Conservation (phyloP, 92 coral and sea anemone genomes). For the Parazoanthus swiftii region DNA sequence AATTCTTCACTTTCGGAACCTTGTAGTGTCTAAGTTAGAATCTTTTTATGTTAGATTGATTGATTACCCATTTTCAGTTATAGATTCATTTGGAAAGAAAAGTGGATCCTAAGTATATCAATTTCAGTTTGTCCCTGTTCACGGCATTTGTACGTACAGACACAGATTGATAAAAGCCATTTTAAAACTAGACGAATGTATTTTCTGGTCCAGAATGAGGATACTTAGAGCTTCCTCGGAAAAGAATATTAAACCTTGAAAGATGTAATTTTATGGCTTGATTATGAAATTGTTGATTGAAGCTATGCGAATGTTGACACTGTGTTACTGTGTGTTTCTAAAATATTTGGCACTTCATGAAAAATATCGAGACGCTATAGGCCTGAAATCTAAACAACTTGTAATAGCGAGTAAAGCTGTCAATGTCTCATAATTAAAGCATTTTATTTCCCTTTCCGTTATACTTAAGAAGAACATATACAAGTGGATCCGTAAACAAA, state of each 20-base stretch:
- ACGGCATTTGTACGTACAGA: neutral
- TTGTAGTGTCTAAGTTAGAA: neutral
- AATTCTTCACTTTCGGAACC: neutral
- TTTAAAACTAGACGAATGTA: neutral
- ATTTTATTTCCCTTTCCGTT: neutral
- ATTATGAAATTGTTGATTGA: neutral
- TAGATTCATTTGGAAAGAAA: neutral
- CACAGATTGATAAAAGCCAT: neutral
- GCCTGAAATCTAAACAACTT: constrained; percentile 14
- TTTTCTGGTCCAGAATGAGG: neutral
- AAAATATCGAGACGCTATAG: neutral
- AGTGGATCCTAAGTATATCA: neutral
- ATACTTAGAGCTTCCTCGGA: too few relatives aligned
- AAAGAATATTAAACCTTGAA: too few relatives aligned
- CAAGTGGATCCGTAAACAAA: neutral
- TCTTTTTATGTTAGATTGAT: neutral
- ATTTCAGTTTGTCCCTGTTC: neutral
- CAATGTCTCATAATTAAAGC: neutral
- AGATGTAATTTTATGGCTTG: neutral
- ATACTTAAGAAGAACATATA: too few relatives aligned
- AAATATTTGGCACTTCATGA: neutral
- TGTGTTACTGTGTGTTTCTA: neutral
- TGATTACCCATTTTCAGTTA: neutral
- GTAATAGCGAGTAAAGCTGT: neutral
- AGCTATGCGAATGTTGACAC: neutral